These are phyloP conservation scores for Phylloscopus collybita DNA, from an alignment of 2,797 vertebrate genomes.

Conservation along the genomic window DNA sequence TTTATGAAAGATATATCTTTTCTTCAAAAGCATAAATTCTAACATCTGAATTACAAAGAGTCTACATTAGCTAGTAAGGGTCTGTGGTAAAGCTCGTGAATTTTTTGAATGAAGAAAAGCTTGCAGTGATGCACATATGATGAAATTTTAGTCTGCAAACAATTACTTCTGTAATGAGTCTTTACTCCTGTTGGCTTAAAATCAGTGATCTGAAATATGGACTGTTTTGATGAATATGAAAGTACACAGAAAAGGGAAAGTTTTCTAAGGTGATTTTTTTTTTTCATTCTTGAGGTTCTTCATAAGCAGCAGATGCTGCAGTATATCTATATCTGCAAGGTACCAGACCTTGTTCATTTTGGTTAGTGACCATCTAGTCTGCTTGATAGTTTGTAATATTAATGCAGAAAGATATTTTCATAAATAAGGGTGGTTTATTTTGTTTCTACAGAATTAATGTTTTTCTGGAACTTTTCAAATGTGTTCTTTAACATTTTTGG, in stretches of 20 bases:
- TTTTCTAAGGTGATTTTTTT: background rate
- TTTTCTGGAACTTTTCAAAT: background rate
- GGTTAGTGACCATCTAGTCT: background rate
- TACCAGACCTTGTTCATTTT: background rate
- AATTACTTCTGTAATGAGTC: background rate
- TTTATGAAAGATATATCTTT: background rate
- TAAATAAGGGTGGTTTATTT: background rate
- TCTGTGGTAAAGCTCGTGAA: background rate
- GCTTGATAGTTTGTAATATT: background rate
- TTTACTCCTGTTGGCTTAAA: background rate
- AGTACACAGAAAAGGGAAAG: background rate
- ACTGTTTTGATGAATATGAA: background rate
- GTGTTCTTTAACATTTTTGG: background rate
- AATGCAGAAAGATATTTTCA: background rate
- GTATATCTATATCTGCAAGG: background rate
- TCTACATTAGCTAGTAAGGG: background rate
- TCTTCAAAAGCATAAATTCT: background rate
- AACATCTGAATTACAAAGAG: background rate
- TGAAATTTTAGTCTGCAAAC: background rate
- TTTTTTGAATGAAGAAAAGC: background rate
- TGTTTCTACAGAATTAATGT: background rate
- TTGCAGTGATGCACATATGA: background rate
- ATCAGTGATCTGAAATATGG: background rate
- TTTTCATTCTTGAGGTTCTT: background rate
- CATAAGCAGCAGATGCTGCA: background rate